phyloP scores from a whole-genome alignment of 2,888 invertebrate species.

The Epirrhoe alternata region DNA sequence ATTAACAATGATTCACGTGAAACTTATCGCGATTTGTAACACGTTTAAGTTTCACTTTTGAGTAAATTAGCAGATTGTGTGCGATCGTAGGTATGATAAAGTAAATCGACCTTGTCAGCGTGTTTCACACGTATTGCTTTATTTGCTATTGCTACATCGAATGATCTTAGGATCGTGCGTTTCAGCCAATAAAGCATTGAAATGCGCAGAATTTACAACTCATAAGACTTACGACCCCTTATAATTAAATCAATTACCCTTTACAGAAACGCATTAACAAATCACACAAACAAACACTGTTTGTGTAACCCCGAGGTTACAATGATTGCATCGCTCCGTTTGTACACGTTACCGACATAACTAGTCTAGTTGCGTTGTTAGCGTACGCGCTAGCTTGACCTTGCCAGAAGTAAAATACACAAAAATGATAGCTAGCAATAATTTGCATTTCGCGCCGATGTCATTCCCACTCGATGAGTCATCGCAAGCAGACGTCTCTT shows the following conservation, averaged over 20 bases:
- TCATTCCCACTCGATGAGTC: slow-evolving; percentile 68
- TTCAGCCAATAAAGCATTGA: slow-evolving; percentile 17
- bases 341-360: slow-evolving; percentile 32
- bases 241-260: slow-evolving; percentile 60
- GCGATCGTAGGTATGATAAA: slow-evolving; percentile 25
- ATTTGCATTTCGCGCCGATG: slow-evolving; percentile 49
- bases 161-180: slow-evolving; percentile 9
- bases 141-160: slow-evolving; percentile 1
- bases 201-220: slow-evolving; percentile 42
- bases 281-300: slow-evolving; percentile 49
- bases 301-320: slow-evolving; percentile 57
- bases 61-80: slow-evolving; percentile 28
- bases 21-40: slow-evolving; percentile 29
- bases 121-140: slow-evolving; percentile 25
- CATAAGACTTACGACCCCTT: slow-evolving; percentile 54
- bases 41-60: slow-evolving; percentile 36
- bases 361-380: slow-evolving; percentile 58
- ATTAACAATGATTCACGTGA: slow-evolving; percentile 31
- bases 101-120: slow-evolving; percentile 27
- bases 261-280: slow-evolving; percentile 54
- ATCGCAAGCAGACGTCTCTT: slow-evolving; percentile 58
- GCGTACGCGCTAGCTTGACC: slow-evolving; percentile 55
- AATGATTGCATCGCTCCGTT: slow-evolving; percentile 56
- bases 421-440: slow-evolving; percentile 47
- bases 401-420: slow-evolving; percentile 52